Conservation (phyloP, 2,888 invertebrate genomes). For the Caenorhabditis sp. region DNA sequence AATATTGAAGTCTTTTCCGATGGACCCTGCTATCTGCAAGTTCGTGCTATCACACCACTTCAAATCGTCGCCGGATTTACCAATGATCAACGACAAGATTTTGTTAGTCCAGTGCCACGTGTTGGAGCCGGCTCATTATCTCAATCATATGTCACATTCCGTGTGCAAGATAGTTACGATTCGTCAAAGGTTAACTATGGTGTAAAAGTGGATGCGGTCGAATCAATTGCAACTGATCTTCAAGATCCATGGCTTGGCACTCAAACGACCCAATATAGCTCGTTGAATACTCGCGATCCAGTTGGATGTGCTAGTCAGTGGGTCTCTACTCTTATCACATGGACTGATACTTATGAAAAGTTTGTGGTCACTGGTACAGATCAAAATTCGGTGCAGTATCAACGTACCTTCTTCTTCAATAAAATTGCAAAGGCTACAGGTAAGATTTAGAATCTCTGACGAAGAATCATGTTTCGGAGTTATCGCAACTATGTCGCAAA, state of each 20-base stretch:
- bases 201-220: conserved; percentile 9
- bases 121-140: conserved; percentile 15
- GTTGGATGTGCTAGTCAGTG: conserved; percentile 46
- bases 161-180: conserved; percentile 37
- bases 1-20: conserved; percentile 13
- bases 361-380: conserved; percentile 42
- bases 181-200: conserved; percentile 25
- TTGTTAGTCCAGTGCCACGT: conserved; percentile 30
- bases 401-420: conserved; percentile 45
- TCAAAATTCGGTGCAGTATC: conserved; percentile 20
- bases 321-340: conserved; percentile 32
- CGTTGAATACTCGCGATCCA: conserved; percentile 31
- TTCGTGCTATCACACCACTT: conserved; percentile 36
- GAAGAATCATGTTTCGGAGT: too few species aligned
- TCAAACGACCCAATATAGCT: background rate
- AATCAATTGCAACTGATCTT: conserved; percentile 18
- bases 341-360: conserved; percentile 29
- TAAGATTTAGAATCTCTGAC: too few species aligned
- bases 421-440: conserved; percentile 9
- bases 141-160: conserved; percentile 41
- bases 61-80: conserved; percentile 46
- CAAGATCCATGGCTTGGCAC: conserved; percentile 10
- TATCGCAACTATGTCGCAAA: too few species aligned
- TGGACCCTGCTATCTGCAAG: conserved; percentile 30
- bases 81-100: conserved; percentile 37